phyloP scores from a whole-genome alignment of 2,888 invertebrate genomes.

The Nineta flava region DNA sequence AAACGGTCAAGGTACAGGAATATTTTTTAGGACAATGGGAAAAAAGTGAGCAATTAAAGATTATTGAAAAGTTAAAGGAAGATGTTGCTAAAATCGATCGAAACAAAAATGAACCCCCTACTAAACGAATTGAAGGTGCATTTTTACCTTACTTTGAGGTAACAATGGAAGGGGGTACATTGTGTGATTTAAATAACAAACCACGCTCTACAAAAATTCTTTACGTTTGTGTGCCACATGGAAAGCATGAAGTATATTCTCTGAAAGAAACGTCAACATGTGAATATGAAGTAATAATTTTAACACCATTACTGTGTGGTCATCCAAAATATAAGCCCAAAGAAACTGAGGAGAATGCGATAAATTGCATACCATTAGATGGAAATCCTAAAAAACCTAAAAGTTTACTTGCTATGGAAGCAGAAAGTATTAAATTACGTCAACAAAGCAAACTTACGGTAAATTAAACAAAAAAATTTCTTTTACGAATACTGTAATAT shows the following conservation, averaged over 20 bases:
- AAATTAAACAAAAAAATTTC: constrained; percentile 16
- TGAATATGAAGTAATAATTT: constrained; percentile 82
- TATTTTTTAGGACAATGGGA: constrained; percentile 72
- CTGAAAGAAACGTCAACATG: constrained; percentile 89
- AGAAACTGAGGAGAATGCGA: constrained; percentile 59
- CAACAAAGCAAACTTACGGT: constrained; percentile 37
- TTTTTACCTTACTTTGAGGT: constrained; percentile 79
- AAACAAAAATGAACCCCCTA: constrained; percentile 35
- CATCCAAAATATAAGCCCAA: constrained; percentile 79
- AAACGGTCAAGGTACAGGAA: constrained; percentile 68
- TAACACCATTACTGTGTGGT: constrained; percentile 71
- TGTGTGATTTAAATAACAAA: constrained; percentile 79
- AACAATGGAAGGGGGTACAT: constrained; percentile 74
- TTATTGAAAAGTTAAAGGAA: constrained; percentile 34
- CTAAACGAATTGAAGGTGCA: constrained; percentile 73
- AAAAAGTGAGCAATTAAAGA: constrained; percentile 40
- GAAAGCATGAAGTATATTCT: constrained; percentile 82
- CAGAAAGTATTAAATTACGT: constrained; percentile 52
- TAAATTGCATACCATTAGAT: constrained; percentile 54
- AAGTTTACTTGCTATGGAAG: constrained; percentile 51
- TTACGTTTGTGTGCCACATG: constrained; percentile 79
- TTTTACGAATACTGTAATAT: not conserved
- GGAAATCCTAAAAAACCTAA: constrained; percentile 56
- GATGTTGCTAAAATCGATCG: constrained; percentile 33
- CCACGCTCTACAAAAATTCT: constrained; percentile 66